phyloP scores from a whole-genome alignment of 2,888 invertebrate genomes.

The Tetanocera ferruginea region DNA sequence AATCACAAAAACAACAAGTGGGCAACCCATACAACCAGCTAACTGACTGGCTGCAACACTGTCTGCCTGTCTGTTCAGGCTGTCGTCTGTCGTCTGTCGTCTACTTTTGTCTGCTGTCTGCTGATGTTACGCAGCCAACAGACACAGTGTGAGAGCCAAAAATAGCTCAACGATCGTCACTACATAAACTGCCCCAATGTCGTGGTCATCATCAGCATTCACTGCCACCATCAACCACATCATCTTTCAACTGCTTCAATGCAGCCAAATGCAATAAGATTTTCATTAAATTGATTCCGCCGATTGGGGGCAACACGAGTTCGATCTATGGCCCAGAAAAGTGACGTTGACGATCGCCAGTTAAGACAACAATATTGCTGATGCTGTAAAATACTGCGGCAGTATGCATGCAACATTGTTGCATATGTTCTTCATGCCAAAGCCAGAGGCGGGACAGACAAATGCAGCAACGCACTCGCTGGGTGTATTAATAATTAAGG shows the following conservation, averaged over 20 bases:
- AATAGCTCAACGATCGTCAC: neutral
- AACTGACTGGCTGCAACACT: constrained; percentile 17
- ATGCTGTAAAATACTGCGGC: neutral
- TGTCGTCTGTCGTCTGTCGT: neutral
- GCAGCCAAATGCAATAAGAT: neutral
- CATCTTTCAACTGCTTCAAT: neutral
- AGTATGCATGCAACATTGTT: neutral
- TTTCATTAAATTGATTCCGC: constrained; percentile 7
- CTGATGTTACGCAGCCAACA: neutral
- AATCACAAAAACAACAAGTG: constrained; percentile 29
- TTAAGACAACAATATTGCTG: constrained; percentile 4
- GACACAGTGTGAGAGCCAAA: constrained; percentile 18
- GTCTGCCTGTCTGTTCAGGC: constrained; percentile 45
- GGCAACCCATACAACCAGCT: neutral
- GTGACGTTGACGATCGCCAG: constrained; percentile 11
- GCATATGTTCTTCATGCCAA: neutral
- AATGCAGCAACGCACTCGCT: neutral
- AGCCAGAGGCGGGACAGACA: neutral
- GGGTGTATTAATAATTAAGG: constrained; percentile 4
- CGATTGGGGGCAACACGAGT: constrained; percentile 4
- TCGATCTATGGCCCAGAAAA: neutral
- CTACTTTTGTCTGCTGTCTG: neutral
- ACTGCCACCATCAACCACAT: neutral
- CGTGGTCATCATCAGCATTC: neutral
- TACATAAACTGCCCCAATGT: neutral